A percentile compares a stretch with the other conserved stretches of the same genome.
phyloP scores from a whole-genome alignment of 2,797 vertebrate genomes.

The Clamator glandarius region DNA sequence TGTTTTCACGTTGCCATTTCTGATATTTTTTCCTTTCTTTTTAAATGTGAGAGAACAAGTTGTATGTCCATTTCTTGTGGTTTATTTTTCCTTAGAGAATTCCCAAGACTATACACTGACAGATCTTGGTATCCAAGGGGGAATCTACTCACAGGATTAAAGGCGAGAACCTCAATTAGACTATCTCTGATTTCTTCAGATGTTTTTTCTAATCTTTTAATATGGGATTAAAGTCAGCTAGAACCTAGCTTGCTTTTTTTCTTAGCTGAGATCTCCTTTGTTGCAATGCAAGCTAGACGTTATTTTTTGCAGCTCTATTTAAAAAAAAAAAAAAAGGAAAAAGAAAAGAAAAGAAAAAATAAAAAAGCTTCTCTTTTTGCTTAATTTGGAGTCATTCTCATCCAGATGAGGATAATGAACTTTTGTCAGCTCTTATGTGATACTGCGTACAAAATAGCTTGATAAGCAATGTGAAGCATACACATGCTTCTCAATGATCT shows the following conservation, averaged over 20 bases:
- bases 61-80: constrained; percentile 74
- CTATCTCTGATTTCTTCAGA: constrained; percentile 87
- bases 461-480: constrained; percentile 80
- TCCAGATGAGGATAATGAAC: constrained; percentile 82
- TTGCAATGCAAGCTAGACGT: constrained; percentile 64
- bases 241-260: constrained; percentile 79
- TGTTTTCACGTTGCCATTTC: constrained; percentile 63
- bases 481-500: constrained; percentile 76
- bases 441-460: constrained; percentile 80
- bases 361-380: constrained; percentile 55
- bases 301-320: background rate
- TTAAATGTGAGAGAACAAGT: constrained; percentile 72
- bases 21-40: constrained; percentile 47
- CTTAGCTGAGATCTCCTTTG: constrained; percentile 73
- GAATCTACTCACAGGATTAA: constrained; percentile 84
- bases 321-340: background rate
- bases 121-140: constrained; percentile 83
- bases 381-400: constrained; percentile 80
- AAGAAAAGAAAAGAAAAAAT: no score
- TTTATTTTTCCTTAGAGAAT: constrained; percentile 81
- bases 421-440: constrained; percentile 80
- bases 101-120: constrained; percentile 79
- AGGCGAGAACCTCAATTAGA: constrained; percentile 87
- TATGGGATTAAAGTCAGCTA: constrained; percentile 85
- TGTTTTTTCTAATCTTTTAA: constrained; percentile 88